These are phyloP conservation scores for Rhagium mordax DNA, from an alignment of 2,888 invertebrate species.

Conservation along the genomic window DNA sequence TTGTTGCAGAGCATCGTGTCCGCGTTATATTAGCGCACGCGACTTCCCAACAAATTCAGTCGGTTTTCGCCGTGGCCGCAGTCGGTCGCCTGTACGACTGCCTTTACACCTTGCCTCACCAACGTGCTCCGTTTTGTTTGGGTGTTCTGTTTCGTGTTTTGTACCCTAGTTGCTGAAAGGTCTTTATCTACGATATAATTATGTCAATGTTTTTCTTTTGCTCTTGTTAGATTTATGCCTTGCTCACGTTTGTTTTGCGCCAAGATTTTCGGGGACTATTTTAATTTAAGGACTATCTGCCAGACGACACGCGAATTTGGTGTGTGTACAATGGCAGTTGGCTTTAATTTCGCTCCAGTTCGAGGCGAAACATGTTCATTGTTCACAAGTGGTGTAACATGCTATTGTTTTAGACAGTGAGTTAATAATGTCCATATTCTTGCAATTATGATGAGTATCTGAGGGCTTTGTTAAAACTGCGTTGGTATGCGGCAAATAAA, in stretches of 20 bases:
- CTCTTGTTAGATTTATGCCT: not conserved
- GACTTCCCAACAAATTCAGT: constrained; percentile 14
- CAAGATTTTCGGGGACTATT: not conserved
- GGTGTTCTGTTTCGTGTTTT: not conserved
- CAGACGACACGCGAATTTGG: not conserved
- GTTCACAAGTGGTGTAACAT: not conserved
- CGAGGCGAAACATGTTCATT: not conserved
- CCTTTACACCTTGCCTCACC: not conserved
- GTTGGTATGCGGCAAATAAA: not conserved
- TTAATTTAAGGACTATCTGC: not conserved
- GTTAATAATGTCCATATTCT: not conserved
- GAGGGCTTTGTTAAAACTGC: not conserved
- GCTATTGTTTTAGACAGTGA: not conserved
- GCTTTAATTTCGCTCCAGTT: not conserved
- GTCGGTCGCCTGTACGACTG: constrained; percentile 11
- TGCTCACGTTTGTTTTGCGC: constrained; percentile 2
- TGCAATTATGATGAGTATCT: not conserved
- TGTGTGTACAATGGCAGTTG: not conserved
- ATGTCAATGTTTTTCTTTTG: constrained; percentile 1
- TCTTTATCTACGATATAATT: constrained; percentile 20
- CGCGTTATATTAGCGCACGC: constrained; percentile 17
- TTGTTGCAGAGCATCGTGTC: not conserved
- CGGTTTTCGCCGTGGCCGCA: constrained; percentile 14
- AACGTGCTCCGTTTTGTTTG: constrained; percentile 9
- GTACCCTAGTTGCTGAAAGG: constrained; percentile 10